These are phyloP conservation scores for Coleophora deauratella DNA, from an alignment of 2,888 invertebrate genomes.

Conservation along the genomic window DNA sequence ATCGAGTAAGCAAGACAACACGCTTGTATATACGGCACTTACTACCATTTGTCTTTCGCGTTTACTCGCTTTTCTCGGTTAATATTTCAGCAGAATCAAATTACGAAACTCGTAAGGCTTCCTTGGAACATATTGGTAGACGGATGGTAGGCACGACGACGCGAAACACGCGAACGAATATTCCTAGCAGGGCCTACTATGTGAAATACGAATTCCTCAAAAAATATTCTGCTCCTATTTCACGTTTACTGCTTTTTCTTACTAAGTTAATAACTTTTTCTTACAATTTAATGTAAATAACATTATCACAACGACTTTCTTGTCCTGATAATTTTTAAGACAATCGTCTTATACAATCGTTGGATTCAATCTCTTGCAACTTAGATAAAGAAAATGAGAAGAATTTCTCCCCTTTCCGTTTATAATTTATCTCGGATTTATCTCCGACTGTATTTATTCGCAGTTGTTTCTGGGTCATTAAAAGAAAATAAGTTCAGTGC, in stretches of 20 bases:
- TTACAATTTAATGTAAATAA: no score
- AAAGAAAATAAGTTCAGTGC: constrained; percentile 17
- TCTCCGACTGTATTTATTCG: constrained; percentile 17
- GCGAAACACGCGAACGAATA: constrained; percentile 43
- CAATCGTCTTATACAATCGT: constrained; percentile 4
- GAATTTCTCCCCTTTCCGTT: constrained; percentile 6
- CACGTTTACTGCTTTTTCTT: no score
- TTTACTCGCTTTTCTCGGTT: constrained; percentile 48
- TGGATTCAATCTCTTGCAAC: constrained; percentile 6
- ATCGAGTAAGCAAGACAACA: constrained; percentile 22
- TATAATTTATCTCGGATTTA: constrained; percentile 12
- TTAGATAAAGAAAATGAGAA: constrained; percentile 14
- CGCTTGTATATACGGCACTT: constrained; percentile 23
- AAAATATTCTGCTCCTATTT: no score
- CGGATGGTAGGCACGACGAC: constrained; percentile 40
- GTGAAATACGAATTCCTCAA: constrained; percentile 16
- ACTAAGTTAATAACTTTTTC: no score
- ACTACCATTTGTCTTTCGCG: constrained; percentile 34
- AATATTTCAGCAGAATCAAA: constrained; percentile 65
- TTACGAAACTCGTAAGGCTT: constrained; percentile 52
- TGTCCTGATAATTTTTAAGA: no score
- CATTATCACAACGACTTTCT: no score
- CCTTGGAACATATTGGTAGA: constrained; percentile 48
- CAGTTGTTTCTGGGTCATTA: constrained; percentile 20
- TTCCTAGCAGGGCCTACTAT: constrained; percentile 41